Evolutionary conservation across 2,113 vertebrate species (phyloP), one percentile per base, ranked within the genome.

Genomic region (Meleagris gallopavo): DNA sequence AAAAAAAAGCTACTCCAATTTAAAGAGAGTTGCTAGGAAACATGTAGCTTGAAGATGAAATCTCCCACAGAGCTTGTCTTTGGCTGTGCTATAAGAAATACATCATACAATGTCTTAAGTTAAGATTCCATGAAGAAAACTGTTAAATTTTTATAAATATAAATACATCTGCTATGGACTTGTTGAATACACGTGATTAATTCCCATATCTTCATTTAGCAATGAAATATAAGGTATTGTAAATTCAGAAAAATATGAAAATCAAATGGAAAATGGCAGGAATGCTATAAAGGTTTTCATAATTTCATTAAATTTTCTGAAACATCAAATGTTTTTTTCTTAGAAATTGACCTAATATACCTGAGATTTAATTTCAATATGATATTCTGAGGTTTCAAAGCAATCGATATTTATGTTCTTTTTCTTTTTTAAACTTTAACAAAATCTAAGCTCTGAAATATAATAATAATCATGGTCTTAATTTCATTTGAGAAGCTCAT

Each of bases 21-120:
- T 98, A 93, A 98, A 97, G 97, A 93, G 92, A 97, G 98, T 98
- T 99, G 98, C 99, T 99, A 98, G 98, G 98, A 98, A 98, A 98
- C 98, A 83, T 93, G 94, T 75, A 88, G 83, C 95, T 96, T 94
- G 90, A 96, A 97, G 96, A 97, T 97, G 80, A 98, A 98, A 97
- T 97, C 85, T 95, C 95, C 88, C 82, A 94, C 95, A 95, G 94
- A 97, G 94, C 70, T 91, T 94, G 66, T 95, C 92, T 97, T 97
- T 95, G 95, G 95, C 96, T 97, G 81, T 89, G 92, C 66, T 97
- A 91, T 87, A 90, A 70, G 91, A 96, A 95, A 54, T 97, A 82
- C 77, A 46, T 86, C 93, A 60, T 96, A 92, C 34, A 15, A 43
- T 93, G 58, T 93, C 67, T 55, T 88, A 57, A 89, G 79, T 95